Conservation (phyloP, 2,888 invertebrate genomes). For the Aphidius colemani region DNA sequence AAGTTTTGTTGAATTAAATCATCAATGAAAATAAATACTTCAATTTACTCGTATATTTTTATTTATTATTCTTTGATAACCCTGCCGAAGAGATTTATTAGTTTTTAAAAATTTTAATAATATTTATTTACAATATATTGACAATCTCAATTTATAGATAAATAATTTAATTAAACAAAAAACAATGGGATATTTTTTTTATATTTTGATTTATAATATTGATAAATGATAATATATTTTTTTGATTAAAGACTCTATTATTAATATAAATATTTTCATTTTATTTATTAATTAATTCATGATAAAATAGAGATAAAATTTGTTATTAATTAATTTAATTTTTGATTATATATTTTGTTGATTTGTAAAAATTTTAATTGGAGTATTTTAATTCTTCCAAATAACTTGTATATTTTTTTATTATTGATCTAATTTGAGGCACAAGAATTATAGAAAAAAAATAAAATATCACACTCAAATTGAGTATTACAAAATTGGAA, state of each 20-base stretch:
- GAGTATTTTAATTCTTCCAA: background rate
- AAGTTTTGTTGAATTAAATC: no score
- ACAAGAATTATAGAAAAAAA: background rate
- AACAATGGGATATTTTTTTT: background rate
- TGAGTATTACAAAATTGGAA: conserved; percentile 51
- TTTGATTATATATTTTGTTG: background rate
- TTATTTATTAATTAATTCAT: background rate
- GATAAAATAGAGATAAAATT: background rate
- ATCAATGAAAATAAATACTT: no score
- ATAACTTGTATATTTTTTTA: no score
- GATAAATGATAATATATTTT: background rate
- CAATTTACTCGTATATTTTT: background rate
- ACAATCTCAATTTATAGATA: conserved; percentile 42
- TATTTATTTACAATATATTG: conserved; percentile 49
- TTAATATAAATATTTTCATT: no score
- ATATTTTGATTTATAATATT: background rate
- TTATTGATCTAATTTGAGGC: no score
- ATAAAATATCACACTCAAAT: conserved; percentile 18
- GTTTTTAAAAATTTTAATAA: background rate
- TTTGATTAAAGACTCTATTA: background rate
- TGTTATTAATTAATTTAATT: background rate
- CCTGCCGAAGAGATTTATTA: conserved; percentile 41
- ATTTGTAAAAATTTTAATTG: conserved; percentile 5
- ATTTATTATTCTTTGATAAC: conserved; percentile 42
- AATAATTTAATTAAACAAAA: background rate